Base-by-base conservation (phyloP, 2,888 invertebrate species). In the Ecdyonurus torrentis region DNA sequence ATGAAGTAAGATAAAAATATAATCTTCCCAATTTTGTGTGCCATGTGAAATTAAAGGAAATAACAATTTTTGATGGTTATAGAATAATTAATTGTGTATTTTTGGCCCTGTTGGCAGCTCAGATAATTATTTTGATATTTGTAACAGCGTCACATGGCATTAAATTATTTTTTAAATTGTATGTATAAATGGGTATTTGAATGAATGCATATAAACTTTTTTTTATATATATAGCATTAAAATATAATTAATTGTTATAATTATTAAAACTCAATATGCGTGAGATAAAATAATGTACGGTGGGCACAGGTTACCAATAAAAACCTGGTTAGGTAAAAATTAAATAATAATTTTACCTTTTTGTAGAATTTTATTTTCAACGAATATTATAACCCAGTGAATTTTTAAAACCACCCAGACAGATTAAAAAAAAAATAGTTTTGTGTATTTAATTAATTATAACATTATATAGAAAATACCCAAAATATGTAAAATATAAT, bases 281-380 rank as follows among this genome's bases (percentile, higher is more conserved):
- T 55, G 19, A 55, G n/a, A 20, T 5, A n/a, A 22, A n/a, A n/a
- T n/a, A n/a, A n/a, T n/a, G n/a, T n/a, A 55, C 55, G 55, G 55
- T 55, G 55, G 55, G 22, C 20, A 5, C 55, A 55, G 55, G 55
- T 55, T 55, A 55, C 55, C 55, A 55, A n/a, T n/a, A n/a, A n/a
- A 55, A 37, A 55, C 55, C 55, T 55, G 55, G 37, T 37, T 37
- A 37, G 37, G 37, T 37, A 37, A 10, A n/a, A n/a, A n/a, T n/a
- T n/a, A n/a, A n/a, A n/a, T n/a, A n/a, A n/a, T n/a, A n/a, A n/a
- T 5, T 37, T 37, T 37, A 37, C 37, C 37, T 37, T 37, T 37
- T 37, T 37, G 15, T 37, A n/a, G n/a, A n/a, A n/a, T n/a, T n/a
- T n/a, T n/a, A n/a, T n/a, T n/a, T n/a, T n/a, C n/a, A n/a, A n/a